phyloP scores from a whole-genome alignment of 2,797 vertebrate species.

The Cetoscarus ocellatus region DNA sequence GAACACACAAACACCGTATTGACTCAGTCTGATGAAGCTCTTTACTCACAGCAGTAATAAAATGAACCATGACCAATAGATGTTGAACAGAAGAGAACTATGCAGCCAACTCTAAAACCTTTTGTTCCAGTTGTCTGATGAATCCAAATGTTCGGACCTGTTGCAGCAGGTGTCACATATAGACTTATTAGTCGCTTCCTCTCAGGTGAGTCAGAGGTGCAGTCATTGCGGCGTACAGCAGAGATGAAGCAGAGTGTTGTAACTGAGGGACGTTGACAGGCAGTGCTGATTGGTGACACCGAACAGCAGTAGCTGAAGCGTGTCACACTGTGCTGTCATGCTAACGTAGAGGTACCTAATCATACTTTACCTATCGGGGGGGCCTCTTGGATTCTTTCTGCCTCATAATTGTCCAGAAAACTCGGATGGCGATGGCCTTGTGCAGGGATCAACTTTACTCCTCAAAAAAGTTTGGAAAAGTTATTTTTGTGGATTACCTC shows the following conservation, averaged over 20 bases:
- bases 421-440: no score
- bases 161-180: not conserved
- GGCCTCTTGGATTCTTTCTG: no score
- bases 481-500: no score
- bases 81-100: not conserved
- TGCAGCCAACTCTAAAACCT: not conserved
- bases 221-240: not conserved
- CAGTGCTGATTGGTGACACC: conserved; percentile 42
- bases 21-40: conserved; percentile 15
- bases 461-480: no score
- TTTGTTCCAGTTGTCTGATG: no score
- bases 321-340: not conserved
- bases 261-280: not conserved
- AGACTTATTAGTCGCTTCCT: conserved; percentile 11
- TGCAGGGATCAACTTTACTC: no score
- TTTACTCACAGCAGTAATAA: conserved; percentile 26
- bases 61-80: not conserved
- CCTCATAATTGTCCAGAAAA: no score
- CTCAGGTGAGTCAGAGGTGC: conserved; percentile 16
- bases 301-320: not conserved
- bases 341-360: not conserved
- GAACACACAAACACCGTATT: conserved; percentile 19
- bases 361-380: not conserved
- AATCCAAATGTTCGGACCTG: no score
- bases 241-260: conserved; percentile 3